phyloP scores from a whole-genome alignment of 2,888 invertebrate species.

The Stegana nigrithorax region DNA sequence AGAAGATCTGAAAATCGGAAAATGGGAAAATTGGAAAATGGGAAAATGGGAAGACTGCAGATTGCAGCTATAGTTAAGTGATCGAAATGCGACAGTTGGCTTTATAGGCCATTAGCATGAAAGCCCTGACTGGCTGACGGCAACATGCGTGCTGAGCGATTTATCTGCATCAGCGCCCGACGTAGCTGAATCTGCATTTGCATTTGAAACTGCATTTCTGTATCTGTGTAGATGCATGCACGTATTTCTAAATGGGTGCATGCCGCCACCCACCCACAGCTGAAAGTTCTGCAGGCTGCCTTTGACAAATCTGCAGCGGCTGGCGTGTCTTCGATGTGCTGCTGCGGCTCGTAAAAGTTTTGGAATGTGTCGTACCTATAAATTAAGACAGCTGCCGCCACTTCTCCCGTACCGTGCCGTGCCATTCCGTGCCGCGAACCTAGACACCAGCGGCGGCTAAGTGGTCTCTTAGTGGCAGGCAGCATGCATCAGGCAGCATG shows the following conservation, averaged over 20 bases:
- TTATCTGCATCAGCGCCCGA: background rate
- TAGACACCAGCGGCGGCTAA: too few species aligned
- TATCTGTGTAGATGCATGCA: background rate
- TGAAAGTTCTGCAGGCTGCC: background rate
- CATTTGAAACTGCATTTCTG: background rate
- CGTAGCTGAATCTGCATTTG: background rate
- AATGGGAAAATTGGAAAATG: too few species aligned
- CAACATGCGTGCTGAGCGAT: slow-evolving; percentile 6
- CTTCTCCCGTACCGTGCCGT: background rate
- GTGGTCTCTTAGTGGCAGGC: slow-evolving; percentile 6
- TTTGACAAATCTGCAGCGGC: slow-evolving; percentile 15
- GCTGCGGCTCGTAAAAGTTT: slow-evolving; percentile 1
- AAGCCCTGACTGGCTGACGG: background rate
- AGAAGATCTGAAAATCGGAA: too few species aligned
- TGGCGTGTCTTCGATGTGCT: background rate
- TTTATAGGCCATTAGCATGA: slow-evolving; percentile 11
- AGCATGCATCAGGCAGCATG: too few species aligned
- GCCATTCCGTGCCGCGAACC: background rate
- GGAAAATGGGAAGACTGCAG: too few species aligned
- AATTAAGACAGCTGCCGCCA: slow-evolving; percentile 4
- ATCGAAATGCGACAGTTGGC: slow-evolving; percentile 19
- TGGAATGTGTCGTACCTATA: slow-evolving; percentile 7
- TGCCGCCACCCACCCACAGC: too few species aligned
- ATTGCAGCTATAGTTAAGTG: background rate
- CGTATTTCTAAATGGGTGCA: background rate